Conservation (phyloP, 2,113 vertebrate species). For the Platycercus adscitus region DNA sequence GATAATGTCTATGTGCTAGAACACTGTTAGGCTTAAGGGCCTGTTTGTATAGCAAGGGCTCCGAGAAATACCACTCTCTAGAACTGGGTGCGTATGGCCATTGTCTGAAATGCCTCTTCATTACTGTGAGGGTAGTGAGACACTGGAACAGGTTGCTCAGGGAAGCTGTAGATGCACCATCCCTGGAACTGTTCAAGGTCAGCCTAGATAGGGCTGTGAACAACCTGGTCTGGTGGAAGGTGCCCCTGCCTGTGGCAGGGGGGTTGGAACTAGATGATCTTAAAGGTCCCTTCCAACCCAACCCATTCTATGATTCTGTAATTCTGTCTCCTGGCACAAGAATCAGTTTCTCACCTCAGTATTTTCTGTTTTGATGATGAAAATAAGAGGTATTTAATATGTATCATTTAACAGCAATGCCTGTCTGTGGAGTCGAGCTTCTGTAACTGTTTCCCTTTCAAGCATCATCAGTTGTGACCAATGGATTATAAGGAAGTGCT, state of each 20-base stretch:
- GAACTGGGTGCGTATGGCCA: neutral
- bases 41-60: neutral
- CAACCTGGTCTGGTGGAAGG: neutral
- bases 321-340: neutral
- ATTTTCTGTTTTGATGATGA: neutral
- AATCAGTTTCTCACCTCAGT: neutral
- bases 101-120: neutral
- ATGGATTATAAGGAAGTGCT: neutral
- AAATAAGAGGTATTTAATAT: neutral
- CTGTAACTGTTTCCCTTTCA: conserved; percentile 42
- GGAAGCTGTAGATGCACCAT: neutral
- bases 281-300: neutral
- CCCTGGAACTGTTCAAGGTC: neutral
- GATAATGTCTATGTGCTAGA: neutral
- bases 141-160: neutral
- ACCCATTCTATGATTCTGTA: neutral
- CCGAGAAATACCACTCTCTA: neutral
- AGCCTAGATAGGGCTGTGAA: neutral
- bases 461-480: conserved; percentile 8
- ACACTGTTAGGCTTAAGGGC: neutral
- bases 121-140: neutral
- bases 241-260: neutral
- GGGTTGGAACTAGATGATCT: neutral
- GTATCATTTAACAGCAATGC: neutral
- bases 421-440: neutral